Conservation (phyloP, 2,888 invertebrate species). For the Troides aeacus region DNA sequence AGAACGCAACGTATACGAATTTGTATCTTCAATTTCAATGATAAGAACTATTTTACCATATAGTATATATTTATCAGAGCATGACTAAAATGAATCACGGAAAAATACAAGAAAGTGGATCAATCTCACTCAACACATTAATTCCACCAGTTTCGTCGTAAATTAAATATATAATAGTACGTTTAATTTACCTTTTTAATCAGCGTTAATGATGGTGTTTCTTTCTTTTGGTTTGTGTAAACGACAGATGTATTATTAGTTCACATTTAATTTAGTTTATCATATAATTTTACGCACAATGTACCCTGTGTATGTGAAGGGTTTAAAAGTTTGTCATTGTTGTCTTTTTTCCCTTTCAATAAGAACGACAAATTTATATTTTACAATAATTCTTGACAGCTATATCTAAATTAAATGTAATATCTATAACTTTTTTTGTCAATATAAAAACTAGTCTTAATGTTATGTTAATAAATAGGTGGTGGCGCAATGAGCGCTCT, state of each 20-base stretch:
- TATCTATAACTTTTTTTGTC: not conserved
- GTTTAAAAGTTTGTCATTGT: too few species aligned
- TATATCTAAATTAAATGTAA: too few species aligned
- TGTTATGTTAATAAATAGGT: constrained; percentile 42
- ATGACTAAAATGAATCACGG: constrained; percentile 25
- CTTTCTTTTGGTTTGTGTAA: too few species aligned
- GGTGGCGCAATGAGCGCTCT: constrained; percentile 74
- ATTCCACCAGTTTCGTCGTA: not conserved
- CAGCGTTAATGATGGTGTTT: too few species aligned
- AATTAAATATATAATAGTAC: not conserved
- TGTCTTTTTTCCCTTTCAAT: too few species aligned
- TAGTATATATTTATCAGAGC: constrained; percentile 19
- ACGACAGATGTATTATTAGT: too few species aligned
- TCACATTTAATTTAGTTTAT: too few species aligned
- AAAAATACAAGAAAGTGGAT: constrained; percentile 25
- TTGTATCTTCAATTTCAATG: not conserved
- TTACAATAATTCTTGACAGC: too few species aligned
- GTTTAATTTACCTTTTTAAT: too few species aligned
- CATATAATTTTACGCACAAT: too few species aligned
- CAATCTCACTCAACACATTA: constrained; percentile 16
- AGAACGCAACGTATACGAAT: constrained; percentile 7
- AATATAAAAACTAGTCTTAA: not conserved
- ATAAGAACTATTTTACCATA: constrained; percentile 14
- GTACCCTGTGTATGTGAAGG: too few species aligned
- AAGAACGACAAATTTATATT: too few species aligned